Evolutionary conservation across 2,113 vertebrate species (phyloP), one percentile per base, ranked within the genome.

Genomic region (Cephalopholis sonnerati): DNA sequence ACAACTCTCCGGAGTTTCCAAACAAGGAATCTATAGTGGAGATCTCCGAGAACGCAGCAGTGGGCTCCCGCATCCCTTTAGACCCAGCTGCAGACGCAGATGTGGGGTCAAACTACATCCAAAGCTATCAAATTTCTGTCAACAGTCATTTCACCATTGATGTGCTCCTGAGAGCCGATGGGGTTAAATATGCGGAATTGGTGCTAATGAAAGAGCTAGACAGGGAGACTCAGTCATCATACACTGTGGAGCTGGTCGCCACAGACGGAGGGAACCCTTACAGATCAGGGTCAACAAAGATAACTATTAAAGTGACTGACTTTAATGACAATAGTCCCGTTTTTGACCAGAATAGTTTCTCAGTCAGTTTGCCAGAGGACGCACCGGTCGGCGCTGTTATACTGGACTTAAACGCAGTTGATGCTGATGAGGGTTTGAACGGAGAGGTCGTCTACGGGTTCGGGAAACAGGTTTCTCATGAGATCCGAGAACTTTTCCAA

Each of bases 321-420:
- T 97, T 97, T 79, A 99, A 99, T 0, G 98, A 99, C 94, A 98
- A 99, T 88, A 97, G 96, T 63, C 97, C 98, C 0, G 92, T 96
- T 80, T 99, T 99, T 39, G 96, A 98, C n/a, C 96, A 96, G 87
- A 95, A 93, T 44, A 95, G 96, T 0, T 96, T 98, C 74, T 96
- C 96, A 0, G 96, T 99, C 58, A 97, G 97, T 84, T 80, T 99
- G 89, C 96, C 96, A 0, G 98, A 99, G 91, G 98, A 99, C 2
- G 96, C 97, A 0, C 95, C 96, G 0, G 94, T 96, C 0, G 97
- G 97, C 79, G 94, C 96, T 1, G 90, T 97, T 20, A 94, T 99
- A n/a, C 93, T 98, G 0, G 96, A 97, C 59, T 90, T 99, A 65
- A 96, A 97, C 15, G 98, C 97, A 0, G 89, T 90, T 0, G 97